Conservation (phyloP, 35 echinoderm and acorn worm genomes). For the Ophioderma brevispina region DNA sequence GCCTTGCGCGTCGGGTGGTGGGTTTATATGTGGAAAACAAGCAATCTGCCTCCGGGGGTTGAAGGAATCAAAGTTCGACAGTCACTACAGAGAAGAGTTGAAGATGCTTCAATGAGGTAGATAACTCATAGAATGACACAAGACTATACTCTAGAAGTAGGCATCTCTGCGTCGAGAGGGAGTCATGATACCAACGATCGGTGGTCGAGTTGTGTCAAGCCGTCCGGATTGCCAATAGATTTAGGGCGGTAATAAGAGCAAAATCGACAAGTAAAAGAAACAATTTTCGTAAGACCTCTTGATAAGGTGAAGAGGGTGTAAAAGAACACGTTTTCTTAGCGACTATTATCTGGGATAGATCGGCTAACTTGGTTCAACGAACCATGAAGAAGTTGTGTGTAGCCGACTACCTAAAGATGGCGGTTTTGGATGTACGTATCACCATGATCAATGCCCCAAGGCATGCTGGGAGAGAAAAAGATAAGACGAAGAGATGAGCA, state of each 20-base stretch:
- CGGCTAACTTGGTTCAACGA: neutral
- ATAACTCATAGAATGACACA: neutral
- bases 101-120: neutral
- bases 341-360: neutral
- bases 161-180: neutral
- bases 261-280: neutral
- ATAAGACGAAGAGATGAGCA: neutral
- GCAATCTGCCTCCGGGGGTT: neutral
- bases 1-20: too few relatives aligned
- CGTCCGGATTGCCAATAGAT: neutral
- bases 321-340: neutral
- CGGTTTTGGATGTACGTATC: neutral
- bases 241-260: neutral
- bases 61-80: slow-evolving; percentile 6
- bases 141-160: neutral
- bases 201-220: neutral
- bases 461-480: neutral
- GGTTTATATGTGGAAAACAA: neutral
- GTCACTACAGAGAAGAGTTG: neutral
- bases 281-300: slow-evolving; percentile 1
- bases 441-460: neutral
- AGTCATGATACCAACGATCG: neutral
- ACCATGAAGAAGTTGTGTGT: neutral
- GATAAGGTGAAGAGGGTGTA: neutral
- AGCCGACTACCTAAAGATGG: neutral